Conservation (phyloP, 2,888 invertebrate genomes). For the Augiades crinisus region DNA sequence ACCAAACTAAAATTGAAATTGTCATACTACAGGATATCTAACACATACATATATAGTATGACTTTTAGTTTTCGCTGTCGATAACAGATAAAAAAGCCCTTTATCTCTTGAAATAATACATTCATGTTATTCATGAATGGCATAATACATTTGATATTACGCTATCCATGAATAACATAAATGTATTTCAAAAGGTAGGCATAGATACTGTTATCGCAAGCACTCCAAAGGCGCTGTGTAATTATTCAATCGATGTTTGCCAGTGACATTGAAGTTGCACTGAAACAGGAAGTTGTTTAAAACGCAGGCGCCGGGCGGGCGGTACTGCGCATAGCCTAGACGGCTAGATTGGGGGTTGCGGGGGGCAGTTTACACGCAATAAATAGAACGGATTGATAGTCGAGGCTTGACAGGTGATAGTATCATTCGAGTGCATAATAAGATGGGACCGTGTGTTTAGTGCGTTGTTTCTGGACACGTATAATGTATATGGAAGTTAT, state of each 20-base stretch:
- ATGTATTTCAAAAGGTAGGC: no score
- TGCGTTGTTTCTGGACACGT: neutral
- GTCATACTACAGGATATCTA: no score
- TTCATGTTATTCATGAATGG: no score
- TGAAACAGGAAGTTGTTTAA: conserved; percentile 9
- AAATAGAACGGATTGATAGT: conserved; percentile 14
- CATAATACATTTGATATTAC: no score
- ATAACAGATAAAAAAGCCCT: no score
- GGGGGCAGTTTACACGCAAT: neutral
- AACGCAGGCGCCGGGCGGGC: conserved; percentile 11
- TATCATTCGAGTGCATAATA: conserved; percentile 2
- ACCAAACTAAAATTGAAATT: no score
- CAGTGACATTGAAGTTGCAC: conserved; percentile 13
- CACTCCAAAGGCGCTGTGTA: neutral
- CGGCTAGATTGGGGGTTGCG: neutral
- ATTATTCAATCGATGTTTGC: conserved; percentile 2
- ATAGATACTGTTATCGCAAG: no score
- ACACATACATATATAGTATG: no score
- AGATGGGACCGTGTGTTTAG: neutral
- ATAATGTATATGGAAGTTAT: neutral
- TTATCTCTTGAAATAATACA: no score
- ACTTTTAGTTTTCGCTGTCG: no score
- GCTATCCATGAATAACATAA: no score
- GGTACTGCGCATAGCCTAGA: conserved; percentile 7
- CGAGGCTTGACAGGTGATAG: conserved; percentile 8